Evolutionary conservation across 2,797 vertebrate genomes (phyloP).

Genomic region (Gouania willdenowi): DNA sequence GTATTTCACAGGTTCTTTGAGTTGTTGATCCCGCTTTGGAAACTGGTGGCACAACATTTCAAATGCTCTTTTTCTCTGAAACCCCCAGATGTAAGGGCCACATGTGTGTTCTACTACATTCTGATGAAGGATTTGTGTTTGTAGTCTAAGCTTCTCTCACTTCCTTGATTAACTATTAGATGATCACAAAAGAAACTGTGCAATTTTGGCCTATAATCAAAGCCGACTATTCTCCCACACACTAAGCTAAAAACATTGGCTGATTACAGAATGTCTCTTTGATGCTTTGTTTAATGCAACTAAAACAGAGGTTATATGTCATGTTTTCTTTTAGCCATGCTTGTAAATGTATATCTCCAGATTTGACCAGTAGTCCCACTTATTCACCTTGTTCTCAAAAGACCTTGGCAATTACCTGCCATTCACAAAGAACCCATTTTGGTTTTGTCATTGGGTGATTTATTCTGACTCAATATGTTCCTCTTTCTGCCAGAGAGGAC

Average conservation of each 20-base stretch:
- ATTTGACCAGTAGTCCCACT: conserved; percentile 5
- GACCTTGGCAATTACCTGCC: conserved; percentile 37
- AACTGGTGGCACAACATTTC: conserved; percentile 43
- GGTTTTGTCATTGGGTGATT: conserved; percentile 31
- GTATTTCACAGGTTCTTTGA: conserved; percentile 71
- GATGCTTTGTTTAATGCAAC: background rate
- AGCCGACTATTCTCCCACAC: conserved; percentile 34
- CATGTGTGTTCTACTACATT: background rate
- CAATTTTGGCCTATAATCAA: conserved; percentile 44
- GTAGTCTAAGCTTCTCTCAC: conserved; percentile 9
- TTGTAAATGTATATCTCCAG: conserved; percentile 6
- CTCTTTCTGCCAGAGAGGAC: conserved; percentile 1
- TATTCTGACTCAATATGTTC: conserved; percentile 37
- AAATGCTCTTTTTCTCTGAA: conserved; percentile 67
- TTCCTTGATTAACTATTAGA: conserved; percentile 13
- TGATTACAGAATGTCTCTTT: too few relatives aligned
- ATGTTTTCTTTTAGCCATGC: conserved; percentile 2
- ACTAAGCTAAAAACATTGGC: conserved; percentile 35
- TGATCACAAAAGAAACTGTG: conserved; percentile 15
- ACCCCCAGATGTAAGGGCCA: background rate
- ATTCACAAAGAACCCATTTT: conserved; percentile 28
- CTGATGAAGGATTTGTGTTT: background rate
- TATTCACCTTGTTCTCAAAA: conserved; percentile 7
- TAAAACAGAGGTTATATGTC: too few relatives aligned
- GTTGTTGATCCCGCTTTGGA: conserved; percentile 60